Evolutionary conservation across 2,797 vertebrate species (phyloP), one percentile per base, ranked within the genome.

Genomic region (Liasis olivaceus): DNA sequence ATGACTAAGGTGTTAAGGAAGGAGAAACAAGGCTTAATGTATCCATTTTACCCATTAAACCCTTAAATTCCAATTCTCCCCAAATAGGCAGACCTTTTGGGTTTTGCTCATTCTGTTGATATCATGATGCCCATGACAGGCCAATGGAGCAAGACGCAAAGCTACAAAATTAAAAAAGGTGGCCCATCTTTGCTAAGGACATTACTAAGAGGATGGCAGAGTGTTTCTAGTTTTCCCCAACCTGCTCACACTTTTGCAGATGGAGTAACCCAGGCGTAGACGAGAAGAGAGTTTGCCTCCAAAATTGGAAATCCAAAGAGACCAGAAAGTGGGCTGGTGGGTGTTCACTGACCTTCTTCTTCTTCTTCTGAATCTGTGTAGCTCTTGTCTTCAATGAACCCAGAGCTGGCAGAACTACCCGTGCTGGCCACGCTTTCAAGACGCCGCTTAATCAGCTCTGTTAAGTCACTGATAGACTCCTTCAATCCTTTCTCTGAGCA

Each of bases 361-460:
- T 99, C 99, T 96, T 99, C 99, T 96, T 99, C 99, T 2, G 98
- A 99, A 96, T 99, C 99, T 0, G 98, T 99, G 97, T 99, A 99
- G 96, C 98, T 99, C 98, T 99, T 99, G 97, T 99, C 99, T 98
- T 99, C 99, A 95, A 99, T 98, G 94, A 99, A 99, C 91, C 99
- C 99, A 4, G 99, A 99, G 96, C 99, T 99, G 90, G 98, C 98
- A 1, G 99, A 99, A 96, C 99, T 99, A 95, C 98, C 99, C 0
- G 98, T 99, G 97, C 99, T 99, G 93, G 99, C 99, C 94, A 99
- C 98, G 0, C 99, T 99, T 98, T 99, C 99, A 47, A 99, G 97
- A 59, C 98, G 98, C 28, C 98, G 98, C 97, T 99, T 99, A 97
- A 99, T 99, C 87, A 99, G 97, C 85, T 98, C 97, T 0, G 98